Percentiles rank a stretch among this genome's conserved stretches.
Conservation (phyloP, 2,888 invertebrate genomes). For the Urechis unicinctus region DNA sequence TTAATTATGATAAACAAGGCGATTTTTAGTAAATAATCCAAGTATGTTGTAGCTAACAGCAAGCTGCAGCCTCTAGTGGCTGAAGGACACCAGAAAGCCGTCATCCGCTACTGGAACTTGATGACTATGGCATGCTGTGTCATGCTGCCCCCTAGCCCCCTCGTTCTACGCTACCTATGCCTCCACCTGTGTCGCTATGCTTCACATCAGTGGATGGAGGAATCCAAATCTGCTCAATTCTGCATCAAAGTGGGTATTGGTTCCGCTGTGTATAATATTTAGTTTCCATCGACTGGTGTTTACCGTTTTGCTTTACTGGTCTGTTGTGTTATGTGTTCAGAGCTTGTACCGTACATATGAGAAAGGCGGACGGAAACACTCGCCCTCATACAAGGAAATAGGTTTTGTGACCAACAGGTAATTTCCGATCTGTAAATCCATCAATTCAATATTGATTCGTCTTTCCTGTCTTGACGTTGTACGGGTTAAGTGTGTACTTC, state of each 20-base stretch:
- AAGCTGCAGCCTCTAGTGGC: neutral
- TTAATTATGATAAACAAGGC: no score
- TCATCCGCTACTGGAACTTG: constrained; percentile 81
- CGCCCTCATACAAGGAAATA: constrained; percentile 87
- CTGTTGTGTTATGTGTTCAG: constrained; percentile 45
- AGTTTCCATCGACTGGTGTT: no score
- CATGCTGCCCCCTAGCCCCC: constrained; percentile 78
- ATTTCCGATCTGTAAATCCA: neutral
- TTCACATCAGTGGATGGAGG: constrained; percentile 80
- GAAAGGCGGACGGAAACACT: constrained; percentile 73
- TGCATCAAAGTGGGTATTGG: constrained; percentile 61
- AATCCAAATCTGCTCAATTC: constrained; percentile 88
- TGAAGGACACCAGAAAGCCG: constrained; percentile 11
- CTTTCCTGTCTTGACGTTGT: no score
- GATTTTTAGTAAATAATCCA: no score
- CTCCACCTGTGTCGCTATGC: constrained; percentile 84
- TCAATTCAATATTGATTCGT: no score
- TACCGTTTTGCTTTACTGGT: neutral
- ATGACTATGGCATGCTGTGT: constrained; percentile 74
- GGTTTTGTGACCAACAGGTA: constrained; percentile 76
- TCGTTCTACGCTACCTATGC: constrained; percentile 77
- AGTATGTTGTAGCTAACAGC: no score
- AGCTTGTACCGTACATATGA: constrained; percentile 62
- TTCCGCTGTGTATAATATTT: neutral
- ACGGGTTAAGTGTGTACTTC: neutral